Percentiles rank a stretch among this genome's conserved stretches.
Evolutionary conservation across 2,888 invertebrate species (phyloP).

Genomic region (Clostera curtula): DNA sequence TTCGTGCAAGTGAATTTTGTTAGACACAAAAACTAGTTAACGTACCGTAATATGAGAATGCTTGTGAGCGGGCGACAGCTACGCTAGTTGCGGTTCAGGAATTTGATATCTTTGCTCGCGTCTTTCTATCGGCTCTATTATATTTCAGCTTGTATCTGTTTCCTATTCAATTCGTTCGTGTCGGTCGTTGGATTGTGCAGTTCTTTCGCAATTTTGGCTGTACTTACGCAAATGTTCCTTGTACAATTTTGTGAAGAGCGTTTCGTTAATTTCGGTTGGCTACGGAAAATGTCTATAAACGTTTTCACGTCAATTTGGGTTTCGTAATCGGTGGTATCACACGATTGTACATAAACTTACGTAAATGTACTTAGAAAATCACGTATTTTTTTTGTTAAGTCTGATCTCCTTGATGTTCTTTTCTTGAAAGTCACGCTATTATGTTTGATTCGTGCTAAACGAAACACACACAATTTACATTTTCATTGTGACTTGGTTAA

Average conservation of each 20-base stretch:
- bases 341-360: slow-evolving; percentile 24
- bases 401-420: slow-evolving; percentile 15
- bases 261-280: no score
- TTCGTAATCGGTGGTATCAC: slow-evolving; percentile 29
- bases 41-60: slow-evolving; percentile 44
- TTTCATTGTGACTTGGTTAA: slow-evolving; percentile 13
- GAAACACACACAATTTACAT: slow-evolving; percentile 12
- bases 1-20: slow-evolving; percentile 24
- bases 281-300: slow-evolving; percentile 22
- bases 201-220: slow-evolving; percentile 2
- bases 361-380: no score
- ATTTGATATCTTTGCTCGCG: slow-evolving; percentile 35
- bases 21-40: slow-evolving; percentile 26
- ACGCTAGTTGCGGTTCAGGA: slow-evolving; percentile 42
- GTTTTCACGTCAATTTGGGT: slow-evolving; percentile 30
- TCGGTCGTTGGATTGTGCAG: slow-evolving; percentile 2
- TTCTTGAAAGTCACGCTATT: slow-evolving; percentile 22
- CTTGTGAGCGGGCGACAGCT: slow-evolving; percentile 35
- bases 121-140: slow-evolving; percentile 34
- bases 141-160: slow-evolving; percentile 4
- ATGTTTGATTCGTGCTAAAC: slow-evolving; percentile 17
- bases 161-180: slow-evolving; percentile 5
- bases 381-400: slow-evolving; percentile 17
- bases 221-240: slow-evolving; percentile 7
- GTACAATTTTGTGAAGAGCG: no score